Evolutionary conservation across 2,113 vertebrate species (phyloP).

Genomic region (Saccopteryx bilineata): DNA sequence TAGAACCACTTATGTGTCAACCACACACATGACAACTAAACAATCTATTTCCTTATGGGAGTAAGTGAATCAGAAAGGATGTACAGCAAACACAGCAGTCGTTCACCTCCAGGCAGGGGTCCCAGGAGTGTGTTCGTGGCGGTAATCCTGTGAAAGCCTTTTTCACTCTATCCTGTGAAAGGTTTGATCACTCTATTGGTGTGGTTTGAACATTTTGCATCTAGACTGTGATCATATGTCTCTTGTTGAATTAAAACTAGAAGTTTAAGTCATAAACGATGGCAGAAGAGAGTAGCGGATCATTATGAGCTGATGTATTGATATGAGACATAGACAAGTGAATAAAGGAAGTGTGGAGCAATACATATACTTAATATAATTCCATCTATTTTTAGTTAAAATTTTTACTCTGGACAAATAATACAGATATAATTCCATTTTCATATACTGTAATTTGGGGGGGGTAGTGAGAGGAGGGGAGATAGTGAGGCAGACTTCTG

Average conservation of each 20-base stretch:
- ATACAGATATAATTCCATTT: background rate
- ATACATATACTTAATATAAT: background rate
- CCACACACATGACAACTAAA: background rate
- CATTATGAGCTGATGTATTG: background rate
- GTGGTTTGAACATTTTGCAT: constrained; percentile 16
- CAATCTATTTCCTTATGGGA: background rate
- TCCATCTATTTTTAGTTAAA: background rate
- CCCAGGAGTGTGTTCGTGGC: background rate
- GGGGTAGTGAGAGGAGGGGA: too few relatives aligned
- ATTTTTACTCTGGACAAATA: background rate
- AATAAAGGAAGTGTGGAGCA: background rate
- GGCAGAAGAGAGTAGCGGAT: background rate
- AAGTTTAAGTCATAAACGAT: background rate
- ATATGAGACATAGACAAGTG: background rate
- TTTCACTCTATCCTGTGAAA: constrained; percentile 46
- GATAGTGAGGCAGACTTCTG: too few relatives aligned
- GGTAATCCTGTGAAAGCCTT: background rate
- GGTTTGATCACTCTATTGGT: background rate
- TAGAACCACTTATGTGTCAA: background rate
- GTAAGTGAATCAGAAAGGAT: background rate
- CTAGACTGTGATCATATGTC: constrained; percentile 4
- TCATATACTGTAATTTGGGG: background rate
- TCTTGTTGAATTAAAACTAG: constrained; percentile 42
- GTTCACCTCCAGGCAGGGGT: background rate
- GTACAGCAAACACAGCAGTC: background rate